A percentile compares a stretch with the other conserved stretches of the same genome.
Conservation (phyloP, 2,113 vertebrate genomes). For the Crotalus viridis region DNA sequence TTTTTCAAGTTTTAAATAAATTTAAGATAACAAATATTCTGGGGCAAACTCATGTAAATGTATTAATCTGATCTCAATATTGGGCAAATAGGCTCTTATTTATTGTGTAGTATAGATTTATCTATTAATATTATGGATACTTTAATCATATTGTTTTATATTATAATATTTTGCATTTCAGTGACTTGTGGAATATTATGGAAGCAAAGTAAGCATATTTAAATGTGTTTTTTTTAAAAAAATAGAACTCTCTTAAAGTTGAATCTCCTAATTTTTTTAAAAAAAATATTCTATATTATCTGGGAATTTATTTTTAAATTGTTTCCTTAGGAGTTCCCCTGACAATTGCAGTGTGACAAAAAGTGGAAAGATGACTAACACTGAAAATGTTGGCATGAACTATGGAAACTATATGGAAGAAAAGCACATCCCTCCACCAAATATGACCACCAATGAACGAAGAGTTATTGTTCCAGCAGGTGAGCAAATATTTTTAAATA, state of each 20-base stretch:
- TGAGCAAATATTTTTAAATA: conserved; percentile 52
- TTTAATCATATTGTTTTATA: not conserved
- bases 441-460: conserved; percentile 85
- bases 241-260: not conserved
- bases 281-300: conserved; percentile 21
- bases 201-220: not conserved
- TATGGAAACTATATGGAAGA: conserved; percentile 87
- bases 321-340: conserved; percentile 77
- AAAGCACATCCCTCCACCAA: conserved; percentile 82
- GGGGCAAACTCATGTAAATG: not conserved
- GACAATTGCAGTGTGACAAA: conserved; percentile 81
- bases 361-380: conserved; percentile 79
- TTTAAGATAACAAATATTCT: not conserved
- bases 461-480: conserved; percentile 88
- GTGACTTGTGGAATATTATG: not conserved
- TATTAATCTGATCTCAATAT: not conserved
- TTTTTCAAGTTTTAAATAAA: not conserved
- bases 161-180: not conserved
- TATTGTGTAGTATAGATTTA: not conserved
- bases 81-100: not conserved
- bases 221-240: not conserved
- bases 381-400: conserved; percentile 75
- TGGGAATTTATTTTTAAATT: conserved; percentile 23
- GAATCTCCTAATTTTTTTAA: not conserved
- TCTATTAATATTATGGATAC: not conserved